A percentile compares a stretch with the other conserved stretches of the same genome.
Conservation (phyloP, 1,140 invertebrate species). For the Cataglyphis hispanica region DNA sequence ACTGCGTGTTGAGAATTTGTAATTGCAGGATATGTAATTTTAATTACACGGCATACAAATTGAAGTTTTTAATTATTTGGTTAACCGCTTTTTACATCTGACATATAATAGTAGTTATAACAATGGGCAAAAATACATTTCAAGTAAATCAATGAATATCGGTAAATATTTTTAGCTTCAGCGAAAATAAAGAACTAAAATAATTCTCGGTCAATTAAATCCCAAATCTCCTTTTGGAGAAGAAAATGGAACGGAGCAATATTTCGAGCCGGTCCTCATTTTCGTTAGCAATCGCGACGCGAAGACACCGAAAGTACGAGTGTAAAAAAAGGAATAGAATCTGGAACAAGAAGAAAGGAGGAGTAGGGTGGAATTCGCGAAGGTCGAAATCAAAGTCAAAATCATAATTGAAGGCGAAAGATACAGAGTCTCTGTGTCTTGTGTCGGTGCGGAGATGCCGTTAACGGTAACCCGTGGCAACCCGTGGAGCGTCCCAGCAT, state of each 20-base stretch:
- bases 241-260: constrained; percentile 17
- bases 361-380: neutral
- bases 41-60: neutral
- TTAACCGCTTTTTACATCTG: neutral
- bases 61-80: constrained; percentile 29
- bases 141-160: neutral
- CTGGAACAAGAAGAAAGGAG: neutral
- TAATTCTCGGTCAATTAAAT: constrained; percentile 32
- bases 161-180: constrained; percentile 13
- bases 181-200: constrained; percentile 3
- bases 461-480: constrained; percentile 86
- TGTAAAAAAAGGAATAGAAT: constrained; percentile 16
- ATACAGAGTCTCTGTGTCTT: constrained; percentile 48
- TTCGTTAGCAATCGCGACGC: neutral
- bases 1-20: neutral
- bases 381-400: constrained; percentile 67
- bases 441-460: constrained; percentile 80
- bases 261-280: neutral
- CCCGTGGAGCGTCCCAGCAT: constrained; percentile 84
- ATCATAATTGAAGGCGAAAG: constrained; percentile 71
- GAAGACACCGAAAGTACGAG: constrained; percentile 16
- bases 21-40: constrained; percentile 26
- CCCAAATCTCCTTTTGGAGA: neutral
- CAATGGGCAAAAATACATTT: neutral
- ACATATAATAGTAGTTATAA: neutral